phyloP scores from a whole-genome alignment of 92 coral and sea anemone species.

The Zoanthus sansibaricus region DNA sequence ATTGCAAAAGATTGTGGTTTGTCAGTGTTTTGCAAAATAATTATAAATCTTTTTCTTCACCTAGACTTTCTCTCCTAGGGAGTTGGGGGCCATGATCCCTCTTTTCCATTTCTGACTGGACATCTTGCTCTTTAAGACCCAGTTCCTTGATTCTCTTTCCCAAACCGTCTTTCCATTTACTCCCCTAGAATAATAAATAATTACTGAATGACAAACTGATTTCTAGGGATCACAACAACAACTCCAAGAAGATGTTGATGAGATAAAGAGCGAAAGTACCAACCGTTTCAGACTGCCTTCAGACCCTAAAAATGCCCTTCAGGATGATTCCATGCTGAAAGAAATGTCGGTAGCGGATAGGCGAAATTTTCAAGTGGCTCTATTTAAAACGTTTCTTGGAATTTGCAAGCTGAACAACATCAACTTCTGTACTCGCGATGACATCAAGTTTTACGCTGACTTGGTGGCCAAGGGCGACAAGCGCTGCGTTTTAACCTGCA shows the following conservation, averaged over 20 bases:
- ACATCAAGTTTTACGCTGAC: conserved; percentile 10
- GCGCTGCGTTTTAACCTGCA: neutral
- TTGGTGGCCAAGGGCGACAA: conserved; percentile 1
- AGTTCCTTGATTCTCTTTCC: no score
- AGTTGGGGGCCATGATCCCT: no score
- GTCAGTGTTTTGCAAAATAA: no score
- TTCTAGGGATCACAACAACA: neutral
- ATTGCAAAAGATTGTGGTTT: no score
- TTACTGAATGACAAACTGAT: no score
- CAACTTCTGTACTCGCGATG: neutral
- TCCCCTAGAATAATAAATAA: no score
- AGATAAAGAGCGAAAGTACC: neutral
- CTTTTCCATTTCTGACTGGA: no score
- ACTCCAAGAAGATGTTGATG: neutral
- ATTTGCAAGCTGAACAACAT: neutral
- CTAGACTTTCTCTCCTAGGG: no score
- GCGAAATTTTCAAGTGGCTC: neutral
- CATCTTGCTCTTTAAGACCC: no score
- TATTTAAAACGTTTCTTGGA: neutral
- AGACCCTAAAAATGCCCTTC: neutral
- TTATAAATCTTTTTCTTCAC: no score
- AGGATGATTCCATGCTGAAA: neutral
- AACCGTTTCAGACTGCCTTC: neutral
- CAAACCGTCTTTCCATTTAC: no score
- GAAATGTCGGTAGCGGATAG: neutral